phyloP scores from a whole-genome alignment of 1,140 invertebrate genomes.

The Aphelenchoides besseyi region DNA sequence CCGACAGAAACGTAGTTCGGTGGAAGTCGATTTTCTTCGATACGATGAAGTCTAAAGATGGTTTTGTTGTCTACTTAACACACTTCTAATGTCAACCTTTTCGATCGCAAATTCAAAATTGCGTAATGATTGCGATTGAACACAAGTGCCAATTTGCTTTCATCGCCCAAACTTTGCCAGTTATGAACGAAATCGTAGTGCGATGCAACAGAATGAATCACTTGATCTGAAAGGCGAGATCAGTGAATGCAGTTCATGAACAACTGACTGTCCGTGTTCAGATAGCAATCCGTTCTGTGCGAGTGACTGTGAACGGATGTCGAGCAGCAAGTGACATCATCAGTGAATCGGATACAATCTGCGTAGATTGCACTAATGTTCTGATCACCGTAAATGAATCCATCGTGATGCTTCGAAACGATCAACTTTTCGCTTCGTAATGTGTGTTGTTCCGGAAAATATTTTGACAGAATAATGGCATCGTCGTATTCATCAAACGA shows the following conservation, averaged over 20 bases:
- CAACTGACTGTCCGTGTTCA: conserved; percentile 17
- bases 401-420: conserved; percentile 1
- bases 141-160: conserved; percentile 27
- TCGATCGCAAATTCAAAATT: conserved; percentile 31
- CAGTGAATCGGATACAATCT: conserved; percentile 29
- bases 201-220: conserved; percentile 24
- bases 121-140: conserved; percentile 36
- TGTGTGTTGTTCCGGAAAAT: conserved; percentile 24
- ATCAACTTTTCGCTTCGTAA: conserved; percentile 21
- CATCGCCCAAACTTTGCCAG: conserved; percentile 35
- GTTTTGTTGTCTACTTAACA: background rate
- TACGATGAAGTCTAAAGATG: conserved; percentile 31
- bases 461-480: conserved; percentile 28
- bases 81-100: too few relatives aligned
- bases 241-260: background rate
- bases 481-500: conserved; percentile 27
- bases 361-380: conserved; percentile 18
- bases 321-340: conserved; percentile 31
- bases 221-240: conserved; percentile 20
- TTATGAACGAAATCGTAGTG: conserved; percentile 36
- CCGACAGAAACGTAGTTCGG: conserved; percentile 33
- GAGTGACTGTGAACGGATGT: conserved; percentile 21
- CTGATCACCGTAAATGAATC: conserved; percentile 23
- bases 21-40: conserved; percentile 40
- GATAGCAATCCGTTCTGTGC: conserved; percentile 31